These are phyloP conservation scores for Drosophila limbata DNA, from an alignment of 2,888 invertebrate genomes.

Conservation along the genomic window DNA sequence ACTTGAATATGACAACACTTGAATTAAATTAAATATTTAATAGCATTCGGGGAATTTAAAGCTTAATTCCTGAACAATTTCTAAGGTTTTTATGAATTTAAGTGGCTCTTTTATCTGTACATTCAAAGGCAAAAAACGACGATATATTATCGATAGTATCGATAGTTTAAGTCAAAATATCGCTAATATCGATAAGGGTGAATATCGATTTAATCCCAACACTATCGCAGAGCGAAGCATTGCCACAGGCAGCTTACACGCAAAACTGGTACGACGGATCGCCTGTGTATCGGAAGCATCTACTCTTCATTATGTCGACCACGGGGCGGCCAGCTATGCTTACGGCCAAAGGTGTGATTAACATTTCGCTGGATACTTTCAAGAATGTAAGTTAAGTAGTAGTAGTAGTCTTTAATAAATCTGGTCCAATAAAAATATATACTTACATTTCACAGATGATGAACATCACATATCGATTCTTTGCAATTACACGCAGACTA, in stretches of 20 bases:
- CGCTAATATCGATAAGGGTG: too few relatives aligned
- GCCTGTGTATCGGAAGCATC: constrained; percentile 6
- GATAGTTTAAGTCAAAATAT: too few relatives aligned
- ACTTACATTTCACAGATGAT: constrained; percentile 27
- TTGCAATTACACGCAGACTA: constrained; percentile 25
- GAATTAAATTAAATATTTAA: too few relatives aligned
- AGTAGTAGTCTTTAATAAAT: too few relatives aligned
- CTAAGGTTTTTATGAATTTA: too few relatives aligned
- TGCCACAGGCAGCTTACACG: constrained; percentile 14
- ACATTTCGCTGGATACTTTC: constrained; percentile 27
- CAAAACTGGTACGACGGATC: constrained; percentile 31
- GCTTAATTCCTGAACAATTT: too few relatives aligned
- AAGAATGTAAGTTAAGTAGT: constrained; percentile 13
- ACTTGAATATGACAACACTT: too few relatives aligned
- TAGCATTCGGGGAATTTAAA: too few relatives aligned
- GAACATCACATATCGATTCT: constrained; percentile 29
- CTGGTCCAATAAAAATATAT: not conserved
- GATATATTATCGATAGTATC: too few relatives aligned
- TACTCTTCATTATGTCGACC: constrained; percentile 20
- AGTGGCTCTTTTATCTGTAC: too few relatives aligned
- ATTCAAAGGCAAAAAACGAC: too few relatives aligned
- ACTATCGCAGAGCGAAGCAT: constrained; percentile 10
- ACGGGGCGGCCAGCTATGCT: constrained; percentile 19
- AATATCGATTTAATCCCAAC: too few relatives aligned
- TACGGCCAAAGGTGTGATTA: constrained; percentile 17